Evolutionary conservation across 23 tunicate species (phyloP).

Genomic region (Diplosoma virens): DNA sequence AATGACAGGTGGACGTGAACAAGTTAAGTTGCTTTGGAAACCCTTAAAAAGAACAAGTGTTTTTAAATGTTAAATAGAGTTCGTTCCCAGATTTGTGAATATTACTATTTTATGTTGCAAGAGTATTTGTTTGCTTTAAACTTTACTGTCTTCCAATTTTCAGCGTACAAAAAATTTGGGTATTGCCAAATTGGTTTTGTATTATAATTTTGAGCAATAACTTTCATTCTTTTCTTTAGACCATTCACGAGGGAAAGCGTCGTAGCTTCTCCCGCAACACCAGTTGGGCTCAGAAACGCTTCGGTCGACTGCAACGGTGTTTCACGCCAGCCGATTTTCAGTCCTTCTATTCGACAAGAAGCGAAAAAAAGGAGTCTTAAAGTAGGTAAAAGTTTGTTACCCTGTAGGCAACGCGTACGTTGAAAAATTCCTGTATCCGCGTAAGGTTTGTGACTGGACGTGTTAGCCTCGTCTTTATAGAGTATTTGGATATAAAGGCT

Average conservation of each 20-base stretch:
- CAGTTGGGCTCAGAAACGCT: too few species aligned
- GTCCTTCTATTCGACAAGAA: not conserved
- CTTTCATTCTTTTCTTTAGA: not conserved
- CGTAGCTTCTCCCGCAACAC: not conserved
- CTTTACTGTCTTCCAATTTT: not conserved
- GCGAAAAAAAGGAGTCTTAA: conserved; percentile 7
- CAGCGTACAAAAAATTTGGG: not conserved
- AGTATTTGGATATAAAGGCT: too few species aligned
- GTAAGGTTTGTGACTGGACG: too few species aligned
- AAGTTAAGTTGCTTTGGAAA: too few species aligned
- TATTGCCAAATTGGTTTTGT: not conserved
- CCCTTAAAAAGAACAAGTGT: too few species aligned
- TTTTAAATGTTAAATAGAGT: not conserved
- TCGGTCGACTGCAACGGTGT: not conserved
- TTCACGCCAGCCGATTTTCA: not conserved
- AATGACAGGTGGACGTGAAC: too few species aligned
- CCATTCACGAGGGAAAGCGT: conserved; percentile 8
- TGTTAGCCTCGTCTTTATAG: too few species aligned
- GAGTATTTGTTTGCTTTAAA: not conserved
- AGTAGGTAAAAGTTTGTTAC: not conserved
- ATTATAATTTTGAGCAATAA: not conserved
- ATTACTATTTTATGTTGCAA: not conserved
- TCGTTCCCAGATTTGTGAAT: not conserved
- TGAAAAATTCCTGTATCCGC: too few species aligned
- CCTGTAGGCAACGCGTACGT: too few species aligned